Evolutionary conservation across 2,888 invertebrate genomes (phyloP), one percentile per base, ranked within the genome.

Genomic region (Cheilosia vernalis): DNA sequence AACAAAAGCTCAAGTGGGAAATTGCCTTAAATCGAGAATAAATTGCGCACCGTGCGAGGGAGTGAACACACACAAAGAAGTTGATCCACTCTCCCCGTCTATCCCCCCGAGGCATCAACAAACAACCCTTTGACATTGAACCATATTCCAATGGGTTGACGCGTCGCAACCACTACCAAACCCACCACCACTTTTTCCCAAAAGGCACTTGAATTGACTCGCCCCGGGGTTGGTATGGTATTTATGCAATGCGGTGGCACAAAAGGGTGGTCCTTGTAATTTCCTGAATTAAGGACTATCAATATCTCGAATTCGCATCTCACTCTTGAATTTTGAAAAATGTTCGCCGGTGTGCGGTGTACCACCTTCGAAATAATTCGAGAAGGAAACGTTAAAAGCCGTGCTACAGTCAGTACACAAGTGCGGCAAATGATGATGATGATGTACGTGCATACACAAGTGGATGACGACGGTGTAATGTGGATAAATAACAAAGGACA

Each of bases 41-140:
- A 85, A 85, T 85, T 81, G 85, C 60, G 19, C 72, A 51, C 64
- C 49, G 27, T 58, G 53, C 61, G 85, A 66, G 85, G 67, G 85
- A 56, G 76, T 81, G 76, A 55, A 40, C 15, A 37, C 17, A 33
- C 15, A 13, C 15, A 56, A 51, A 78, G 72, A 60, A 70, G 84
- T 84, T 74, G 58, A 42, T 33, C 49, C 42, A 9, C 37, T 42
- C 42, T 4, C 37, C 40, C 61, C 27, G 19, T 24, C 24, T 24
- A 44, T n/a, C 53, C 40, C 56, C 55, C 61, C 56, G 21, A 49
- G 24, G 47, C 33, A 73, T 53, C 40, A 58, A 67, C 51, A 72
- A 73, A 58, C 76, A 85, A 72, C 85, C 85, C 85, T 81, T 81
- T 85, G 85, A 77, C 81, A 85, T 85, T 77, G 85, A 85, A 85